phyloP scores from a whole-genome alignment of 2,888 invertebrate species.

The Formica aserva region DNA sequence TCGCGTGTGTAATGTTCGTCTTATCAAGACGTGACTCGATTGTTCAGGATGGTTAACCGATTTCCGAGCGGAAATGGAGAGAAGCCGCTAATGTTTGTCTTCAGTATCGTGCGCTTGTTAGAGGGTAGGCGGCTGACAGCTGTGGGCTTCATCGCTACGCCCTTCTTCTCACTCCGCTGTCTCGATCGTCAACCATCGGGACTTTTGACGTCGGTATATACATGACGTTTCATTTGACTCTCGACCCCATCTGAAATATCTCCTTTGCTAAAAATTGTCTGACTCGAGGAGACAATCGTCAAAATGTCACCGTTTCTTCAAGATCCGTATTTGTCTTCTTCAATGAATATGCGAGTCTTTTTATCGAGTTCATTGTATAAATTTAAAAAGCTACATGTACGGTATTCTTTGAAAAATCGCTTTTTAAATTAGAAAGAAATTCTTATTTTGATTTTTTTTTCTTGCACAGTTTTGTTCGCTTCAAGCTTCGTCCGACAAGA shows the following conservation, averaged over 20 bases:
- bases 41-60: not conserved
- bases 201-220: conserved; percentile 7
- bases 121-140: not conserved
- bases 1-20: not conserved
- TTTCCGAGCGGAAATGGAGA: not conserved
- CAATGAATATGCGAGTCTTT: not conserved
- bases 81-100: not conserved
- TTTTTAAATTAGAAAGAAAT: not conserved
- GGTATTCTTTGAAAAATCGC: not conserved
- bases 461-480: not conserved
- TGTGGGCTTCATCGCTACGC: not conserved
- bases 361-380: not conserved
- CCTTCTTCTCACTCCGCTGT: conserved; percentile 20
- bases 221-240: conserved; percentile 4
- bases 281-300: not conserved
- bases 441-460: not conserved
- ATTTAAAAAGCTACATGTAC: not conserved
- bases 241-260: not conserved
- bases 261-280: not conserved
- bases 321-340: not conserved
- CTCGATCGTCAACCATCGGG: conserved; percentile 13
- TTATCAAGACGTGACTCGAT: conserved; percentile 6
- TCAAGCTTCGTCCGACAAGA: not conserved
- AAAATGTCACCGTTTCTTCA: not conserved
- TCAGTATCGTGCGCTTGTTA: not conserved